Evolutionary conservation across 2,113 vertebrate species (phyloP).

Genomic region (Columba livia): DNA sequence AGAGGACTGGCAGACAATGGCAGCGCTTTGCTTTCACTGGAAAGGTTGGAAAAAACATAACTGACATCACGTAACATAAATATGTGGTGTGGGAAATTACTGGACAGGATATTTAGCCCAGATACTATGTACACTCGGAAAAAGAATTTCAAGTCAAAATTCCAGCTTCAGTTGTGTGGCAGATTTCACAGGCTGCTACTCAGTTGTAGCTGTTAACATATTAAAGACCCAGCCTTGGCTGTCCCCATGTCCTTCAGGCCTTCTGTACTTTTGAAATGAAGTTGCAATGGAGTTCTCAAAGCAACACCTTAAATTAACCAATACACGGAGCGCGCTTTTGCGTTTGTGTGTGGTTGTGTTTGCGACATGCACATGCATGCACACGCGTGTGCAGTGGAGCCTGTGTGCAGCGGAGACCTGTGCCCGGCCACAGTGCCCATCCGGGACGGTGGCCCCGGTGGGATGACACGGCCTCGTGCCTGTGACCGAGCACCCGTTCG

Average conservation of each 20-base stretch:
- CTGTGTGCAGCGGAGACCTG: rapidly evolving
- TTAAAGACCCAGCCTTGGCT: too few relatives aligned
- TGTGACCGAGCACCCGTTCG: rapidly evolving
- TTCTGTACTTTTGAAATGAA: background rate
- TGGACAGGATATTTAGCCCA: background rate
- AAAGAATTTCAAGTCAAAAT: background rate
- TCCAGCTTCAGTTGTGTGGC: background rate
- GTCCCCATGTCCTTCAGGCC: background rate
- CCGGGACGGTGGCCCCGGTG: background rate
- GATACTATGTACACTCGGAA: background rate
- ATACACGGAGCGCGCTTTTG: rapidly evolving
- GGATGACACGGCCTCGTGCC: rapidly evolving
- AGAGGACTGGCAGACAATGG: background rate
- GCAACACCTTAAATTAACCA: rapidly evolving
- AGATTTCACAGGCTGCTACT: too few relatives aligned
- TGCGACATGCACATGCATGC: background rate
- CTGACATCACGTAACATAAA: background rate
- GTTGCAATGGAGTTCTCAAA: background rate
- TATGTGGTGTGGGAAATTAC: background rate
- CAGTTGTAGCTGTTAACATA: too few relatives aligned
- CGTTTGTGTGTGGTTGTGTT: rapidly evolving
- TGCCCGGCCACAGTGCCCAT: rapidly evolving
- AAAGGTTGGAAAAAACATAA: background rate
- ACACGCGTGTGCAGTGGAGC: rapidly evolving
- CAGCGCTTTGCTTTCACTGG: background rate